Evolutionary conservation across 2,888 invertebrate species (phyloP), one percentile per base, ranked within the genome.

Genomic region (Nomada lathburiana): DNA sequence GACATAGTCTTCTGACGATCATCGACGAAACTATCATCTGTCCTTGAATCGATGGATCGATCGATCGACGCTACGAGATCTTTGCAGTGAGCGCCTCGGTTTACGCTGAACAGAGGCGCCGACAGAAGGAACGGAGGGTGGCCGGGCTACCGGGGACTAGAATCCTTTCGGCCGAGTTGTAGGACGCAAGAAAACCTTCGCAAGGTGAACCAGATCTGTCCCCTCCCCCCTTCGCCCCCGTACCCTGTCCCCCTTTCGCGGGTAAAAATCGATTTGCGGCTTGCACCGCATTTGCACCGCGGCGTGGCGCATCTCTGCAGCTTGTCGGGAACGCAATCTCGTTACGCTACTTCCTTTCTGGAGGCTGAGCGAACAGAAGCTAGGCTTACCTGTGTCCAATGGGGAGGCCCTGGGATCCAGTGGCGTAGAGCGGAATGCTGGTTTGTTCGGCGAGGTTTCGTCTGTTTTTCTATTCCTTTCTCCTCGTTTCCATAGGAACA

Each of bases 181-280:
- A 86, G 86, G 77, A 80, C 83, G 77, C 75, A 87, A 87, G 85
- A 87, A 87, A 87, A 65, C 87, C 85, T 88, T 88, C 86, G 80
- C 88, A 88, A 88, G 88, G 88, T 76, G 80, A 88, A 88, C 88
- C 89, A 84, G 87, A 79, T 84, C 47, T 77, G 64, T 53, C n/a
- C 71, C 47, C 50, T 29, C 62, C n/a, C 7, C 18, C 16, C n/a
- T 44, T 71, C 57, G 29, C 47, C 47, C 55, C 60, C 57, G 57
- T 36, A 52, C 29, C 55, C 29, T 29, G 26, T 65, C 55, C 64
- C 76, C 20, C 59, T 47, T 53, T 72, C 44, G 47, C 23, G 57
- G 47, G 26, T 36, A 84, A 84, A 89, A 84, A 80, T 80, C 84
- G 82, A 84, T 53, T 53, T 5, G 53, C 53, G 53, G 36, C 53